Base-by-base conservation (phyloP, 2,797 vertebrate species). In the Sebastes nivosus region DNA sequence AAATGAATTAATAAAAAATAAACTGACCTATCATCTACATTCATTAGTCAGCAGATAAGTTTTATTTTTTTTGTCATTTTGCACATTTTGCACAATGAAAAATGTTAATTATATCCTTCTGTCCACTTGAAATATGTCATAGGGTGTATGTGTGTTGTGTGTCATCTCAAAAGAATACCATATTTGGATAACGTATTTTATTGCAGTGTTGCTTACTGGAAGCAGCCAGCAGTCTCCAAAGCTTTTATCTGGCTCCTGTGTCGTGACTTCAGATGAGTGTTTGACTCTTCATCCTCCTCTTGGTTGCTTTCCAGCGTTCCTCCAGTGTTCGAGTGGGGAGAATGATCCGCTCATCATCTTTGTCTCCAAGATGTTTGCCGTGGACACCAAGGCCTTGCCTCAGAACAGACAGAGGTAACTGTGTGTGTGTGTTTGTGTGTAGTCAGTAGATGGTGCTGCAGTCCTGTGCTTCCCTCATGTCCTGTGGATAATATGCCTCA, bases 281-380 rank as follows among this genome's bases (percentile, higher is more conserved):
- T 38, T 79, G 32, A 79, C 30, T 57, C 3, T 1, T 22, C 67
- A 22, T 52, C 12, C 22, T 66, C 38, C 3, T 12, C 4, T 57
- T 57, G 10, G 36, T 2, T 84, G 7, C 83, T 55, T 80, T 79
- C 25, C 92, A 99, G 98, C 95, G 6, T 99, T 99, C 89, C 89
- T 99, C 84, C 96, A 96, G 87, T 99, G 98, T 87, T 96, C 96
- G 27, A 97, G 95, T 66, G 96, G 94, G 71, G 96, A 89, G 25
- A 72, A 92, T 1, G 96, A 95, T 6, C 98, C 98, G 0, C 96
- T 98, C 86, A 98, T 99, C 70, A 86, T 99, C 72, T 99, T 98
- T 88, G 96, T 99, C 89, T 99, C 98, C 81, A 99, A 99, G 95
- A 99, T 99, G 98, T 97, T 99, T 93, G 95, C 97, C 8, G 97